Conservation (phyloP, 2,888 invertebrate species). For the Caenorhabditis macrosperma region DNA sequence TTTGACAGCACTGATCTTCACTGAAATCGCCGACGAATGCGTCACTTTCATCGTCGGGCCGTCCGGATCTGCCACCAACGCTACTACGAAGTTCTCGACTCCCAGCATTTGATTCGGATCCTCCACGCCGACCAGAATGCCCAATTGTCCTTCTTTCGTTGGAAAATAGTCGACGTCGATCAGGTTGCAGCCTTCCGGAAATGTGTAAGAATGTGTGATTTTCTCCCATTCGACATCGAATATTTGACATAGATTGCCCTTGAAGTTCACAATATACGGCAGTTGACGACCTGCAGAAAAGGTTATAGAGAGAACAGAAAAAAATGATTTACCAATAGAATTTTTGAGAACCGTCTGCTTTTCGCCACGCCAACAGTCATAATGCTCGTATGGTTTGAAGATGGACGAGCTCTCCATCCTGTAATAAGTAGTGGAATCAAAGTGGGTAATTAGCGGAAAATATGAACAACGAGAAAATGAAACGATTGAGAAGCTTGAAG, state of each 20-base stretch:
- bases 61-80: constrained; percentile 2
- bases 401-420: constrained; percentile 32
- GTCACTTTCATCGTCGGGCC: constrained; percentile 1
- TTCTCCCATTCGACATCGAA: constrained; percentile 36
- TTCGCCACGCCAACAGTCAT: constrained; percentile 15
- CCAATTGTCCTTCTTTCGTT: constrained; percentile 32
- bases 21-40: constrained; percentile 1
- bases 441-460: too few relatives aligned
- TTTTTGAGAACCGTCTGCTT: constrained; percentile 18
- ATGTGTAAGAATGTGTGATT: constrained; percentile 26
- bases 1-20: constrained; percentile 22
- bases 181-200: constrained; percentile 28
- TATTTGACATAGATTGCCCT: constrained; percentile 19
- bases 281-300: constrained; percentile 43
- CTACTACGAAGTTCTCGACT: constrained; percentile 26
- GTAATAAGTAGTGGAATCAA: too few relatives aligned
- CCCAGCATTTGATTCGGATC: constrained; percentile 25
- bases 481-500: neutral
- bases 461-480: neutral
- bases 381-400: constrained; percentile 14
- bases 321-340: constrained; percentile 24
- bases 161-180: constrained; percentile 58
- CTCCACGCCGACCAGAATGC: constrained; percentile 33
- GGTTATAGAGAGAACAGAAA: too few relatives aligned
- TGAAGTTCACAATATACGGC: constrained; percentile 43